phyloP scores from a whole-genome alignment of 2,113 vertebrate species.

The Spermophilus dauricus region DNA sequence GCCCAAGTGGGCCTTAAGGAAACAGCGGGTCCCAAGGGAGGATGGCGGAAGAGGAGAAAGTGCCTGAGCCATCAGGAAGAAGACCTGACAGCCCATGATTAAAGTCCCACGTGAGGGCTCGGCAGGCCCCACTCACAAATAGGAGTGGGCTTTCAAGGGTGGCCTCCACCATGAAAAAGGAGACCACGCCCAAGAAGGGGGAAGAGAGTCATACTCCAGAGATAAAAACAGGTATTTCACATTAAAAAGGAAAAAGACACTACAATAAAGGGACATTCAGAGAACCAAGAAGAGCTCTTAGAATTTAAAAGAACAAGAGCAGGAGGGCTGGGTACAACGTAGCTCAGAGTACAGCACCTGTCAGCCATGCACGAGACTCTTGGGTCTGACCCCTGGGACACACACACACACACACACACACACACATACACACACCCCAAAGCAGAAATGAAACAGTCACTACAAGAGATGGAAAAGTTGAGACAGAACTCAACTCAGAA shows the following conservation, averaged over 20 bases:
- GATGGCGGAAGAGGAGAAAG: too few relatives aligned
- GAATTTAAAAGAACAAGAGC: too few relatives aligned
- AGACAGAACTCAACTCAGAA: neutral
- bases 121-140: neutral
- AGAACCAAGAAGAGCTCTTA: neutral
- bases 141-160: neutral
- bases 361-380: too few relatives aligned
- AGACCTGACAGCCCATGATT: neutral
- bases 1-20: too few relatives aligned
- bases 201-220: neutral
- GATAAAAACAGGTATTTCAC: neutral
- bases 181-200: neutral
- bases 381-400: too few relatives aligned
- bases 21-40: too few relatives aligned
- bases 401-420: too few relatives aligned
- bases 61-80: neutral
- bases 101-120: neutral
- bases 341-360: neutral
- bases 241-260: neutral
- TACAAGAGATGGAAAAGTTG: neutral
- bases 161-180: neutral
- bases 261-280: neutral
- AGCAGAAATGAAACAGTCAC: neutral
- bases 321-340: too few relatives aligned
- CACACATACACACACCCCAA: too few relatives aligned